These are phyloP conservation scores for Simalia tracyae DNA, from an alignment of 2,797 vertebrate species.

Conservation along the genomic window DNA sequence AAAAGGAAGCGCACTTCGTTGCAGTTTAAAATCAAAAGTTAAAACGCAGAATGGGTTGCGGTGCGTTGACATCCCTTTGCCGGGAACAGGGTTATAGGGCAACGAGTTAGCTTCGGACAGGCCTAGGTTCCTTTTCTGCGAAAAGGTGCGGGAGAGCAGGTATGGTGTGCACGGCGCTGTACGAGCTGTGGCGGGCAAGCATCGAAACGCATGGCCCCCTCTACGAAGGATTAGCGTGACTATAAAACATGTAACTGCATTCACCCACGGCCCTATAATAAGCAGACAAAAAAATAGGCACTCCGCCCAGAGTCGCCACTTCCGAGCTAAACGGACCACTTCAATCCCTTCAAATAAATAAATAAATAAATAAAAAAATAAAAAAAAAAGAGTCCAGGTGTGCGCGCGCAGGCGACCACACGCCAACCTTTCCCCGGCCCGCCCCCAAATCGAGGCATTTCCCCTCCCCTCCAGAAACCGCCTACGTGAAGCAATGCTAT, in stretches of 20 bases:
- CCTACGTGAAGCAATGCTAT: background rate
- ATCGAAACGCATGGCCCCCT: background rate
- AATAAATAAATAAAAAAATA: background rate
- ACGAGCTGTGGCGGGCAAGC: background rate
- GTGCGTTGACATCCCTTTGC: background rate
- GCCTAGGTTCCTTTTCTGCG: background rate
- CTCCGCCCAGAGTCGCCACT: background rate
- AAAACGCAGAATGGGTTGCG: background rate
- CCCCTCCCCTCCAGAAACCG: background rate
- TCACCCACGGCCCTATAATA: background rate
- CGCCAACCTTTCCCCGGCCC: background rate
- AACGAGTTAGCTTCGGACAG: background rate
- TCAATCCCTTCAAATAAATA: no score
- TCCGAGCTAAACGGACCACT: background rate
- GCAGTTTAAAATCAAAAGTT: background rate
- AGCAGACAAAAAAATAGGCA: background rate
- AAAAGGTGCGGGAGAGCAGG: background rate
- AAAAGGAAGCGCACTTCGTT: background rate
- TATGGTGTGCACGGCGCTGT: background rate
- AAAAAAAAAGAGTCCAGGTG: background rate
- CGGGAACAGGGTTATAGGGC: no score
- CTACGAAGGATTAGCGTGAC: background rate
- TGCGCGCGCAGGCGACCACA: no score
- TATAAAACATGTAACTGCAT: background rate
- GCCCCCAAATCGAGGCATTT: background rate